Conservation (phyloP, 2,113 vertebrate species). For the Aix galericulata region DNA sequence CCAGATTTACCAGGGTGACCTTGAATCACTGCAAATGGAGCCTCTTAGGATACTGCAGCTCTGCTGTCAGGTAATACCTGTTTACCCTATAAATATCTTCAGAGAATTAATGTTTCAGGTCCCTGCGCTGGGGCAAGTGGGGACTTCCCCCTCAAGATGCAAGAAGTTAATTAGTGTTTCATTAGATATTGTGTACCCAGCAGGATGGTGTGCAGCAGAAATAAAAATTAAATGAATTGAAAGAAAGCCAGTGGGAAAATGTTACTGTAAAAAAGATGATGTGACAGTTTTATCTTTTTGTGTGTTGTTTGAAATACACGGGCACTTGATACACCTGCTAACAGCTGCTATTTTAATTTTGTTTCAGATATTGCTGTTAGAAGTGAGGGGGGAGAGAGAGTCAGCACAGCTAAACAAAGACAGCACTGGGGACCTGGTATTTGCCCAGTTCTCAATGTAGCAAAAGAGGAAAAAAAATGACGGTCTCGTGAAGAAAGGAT, state of each 20-base stretch:
- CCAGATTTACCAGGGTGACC: conserved; percentile 69
- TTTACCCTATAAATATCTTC: conserved; percentile 61
- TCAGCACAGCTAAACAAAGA: neutral
- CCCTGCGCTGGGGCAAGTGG: neutral
- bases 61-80: conserved; percentile 68
- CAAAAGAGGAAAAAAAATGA: neutral
- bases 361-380: conserved; percentile 5
- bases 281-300: neutral
- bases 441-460: neutral
- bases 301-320: neutral
- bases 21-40: conserved; percentile 69
- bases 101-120: conserved; percentile 51
- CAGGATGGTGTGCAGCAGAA: conserved; percentile 17
- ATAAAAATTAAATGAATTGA: conserved; percentile 6
- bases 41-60: conserved; percentile 69
- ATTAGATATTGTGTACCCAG: neutral
- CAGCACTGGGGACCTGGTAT: neutral
- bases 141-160: conserved; percentile 8
- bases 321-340: neutral
- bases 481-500: neutral
- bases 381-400: neutral
- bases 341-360: neutral
- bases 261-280: neutral
- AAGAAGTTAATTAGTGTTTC: conserved; percentile 47
- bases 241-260: neutral